These are phyloP conservation scores for Siderastrea radians DNA, from an alignment of 92 coral and sea anemone genomes.

Conservation along the genomic window DNA sequence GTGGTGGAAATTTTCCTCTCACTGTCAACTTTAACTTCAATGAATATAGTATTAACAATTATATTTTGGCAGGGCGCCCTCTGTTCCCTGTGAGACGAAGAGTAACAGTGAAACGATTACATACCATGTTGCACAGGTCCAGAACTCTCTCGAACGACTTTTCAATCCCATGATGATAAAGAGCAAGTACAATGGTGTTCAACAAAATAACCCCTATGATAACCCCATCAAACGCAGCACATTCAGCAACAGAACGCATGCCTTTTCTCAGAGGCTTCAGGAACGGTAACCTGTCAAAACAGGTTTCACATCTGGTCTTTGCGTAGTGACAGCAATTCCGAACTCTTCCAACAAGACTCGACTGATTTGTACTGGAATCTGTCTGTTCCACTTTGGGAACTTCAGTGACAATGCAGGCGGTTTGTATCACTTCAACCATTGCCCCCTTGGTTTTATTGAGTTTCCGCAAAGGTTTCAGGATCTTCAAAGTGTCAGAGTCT, in stretches of 20 bases:
- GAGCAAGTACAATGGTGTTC: slow-evolving; percentile 84
- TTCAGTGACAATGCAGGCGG: slow-evolving; percentile 30
- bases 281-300: slow-evolving; percentile 26
- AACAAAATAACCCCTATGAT: slow-evolving; percentile 77
- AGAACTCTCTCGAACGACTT: slow-evolving; percentile 66
- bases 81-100: too few species aligned
- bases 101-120: neutral
- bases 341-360: neutral
- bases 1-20: too few species aligned
- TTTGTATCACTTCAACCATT: slow-evolving; percentile 20
- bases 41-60: too few species aligned
- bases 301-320: neutral
- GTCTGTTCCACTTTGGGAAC: slow-evolving; percentile 21
- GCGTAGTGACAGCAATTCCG: neutral
- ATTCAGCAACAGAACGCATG: slow-evolving; percentile 38
- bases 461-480: slow-evolving; percentile 62
- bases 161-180: slow-evolving; percentile 80
- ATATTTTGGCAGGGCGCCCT: too few species aligned
- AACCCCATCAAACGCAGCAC: slow-evolving; percentile 66
- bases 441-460: slow-evolving; percentile 18
- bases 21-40: too few species aligned
- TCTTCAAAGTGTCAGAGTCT: slow-evolving; percentile 66
- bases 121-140: slow-evolving; percentile 77
- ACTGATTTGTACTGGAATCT: neutral
- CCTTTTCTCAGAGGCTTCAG: slow-evolving; percentile 21